Percentiles rank a stretch among this genome's conserved stretches.
These are phyloP conservation scores for Lithobates pipiens DNA, from an alignment of 2,797 vertebrate genomes.

Conservation along the genomic window DNA sequence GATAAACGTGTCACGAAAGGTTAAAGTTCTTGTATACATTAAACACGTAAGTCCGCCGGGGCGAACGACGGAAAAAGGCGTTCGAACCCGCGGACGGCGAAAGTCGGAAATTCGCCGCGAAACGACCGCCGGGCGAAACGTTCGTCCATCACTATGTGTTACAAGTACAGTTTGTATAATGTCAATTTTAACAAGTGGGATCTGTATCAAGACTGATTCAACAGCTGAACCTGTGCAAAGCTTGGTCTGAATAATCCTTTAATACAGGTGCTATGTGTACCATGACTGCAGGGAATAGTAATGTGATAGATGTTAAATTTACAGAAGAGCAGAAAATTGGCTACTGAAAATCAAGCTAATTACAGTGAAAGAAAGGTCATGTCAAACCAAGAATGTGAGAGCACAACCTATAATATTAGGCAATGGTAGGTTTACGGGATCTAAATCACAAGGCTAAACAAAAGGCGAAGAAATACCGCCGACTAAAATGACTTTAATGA, in stretches of 20 bases:
- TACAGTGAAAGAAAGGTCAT: slow-evolving; percentile 37
- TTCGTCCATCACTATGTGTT: no score
- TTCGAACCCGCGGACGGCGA: no score
- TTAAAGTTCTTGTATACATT: no score
- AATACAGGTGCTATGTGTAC: slow-evolving; percentile 54
- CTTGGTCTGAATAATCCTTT: slow-evolving; percentile 49
- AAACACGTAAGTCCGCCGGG: no score
- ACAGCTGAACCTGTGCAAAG: slow-evolving; percentile 34
- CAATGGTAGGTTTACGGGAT: slow-evolving; percentile 31
- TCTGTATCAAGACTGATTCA: slow-evolving; percentile 15
- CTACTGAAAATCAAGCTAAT: slow-evolving; percentile 37
- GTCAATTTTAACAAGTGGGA: slow-evolving; percentile 30
- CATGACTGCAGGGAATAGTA: slow-evolving; percentile 49
- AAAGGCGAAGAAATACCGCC: background rate
- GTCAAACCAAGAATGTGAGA: slow-evolving; percentile 28
- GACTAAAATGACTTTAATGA: slow-evolving; percentile 13
- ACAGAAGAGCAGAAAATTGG: slow-evolving; percentile 38
- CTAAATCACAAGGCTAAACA: slow-evolving; percentile 23
- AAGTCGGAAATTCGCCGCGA: no score
- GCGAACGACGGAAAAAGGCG: no score
- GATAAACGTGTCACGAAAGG: no score
- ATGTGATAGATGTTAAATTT: slow-evolving; percentile 38
- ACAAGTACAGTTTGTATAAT: background rate
- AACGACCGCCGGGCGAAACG: no score
- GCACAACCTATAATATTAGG: slow-evolving; percentile 36